Evolutionary conservation across 2,797 vertebrate species (phyloP).

Genomic region (Melanitta fusca): DNA sequence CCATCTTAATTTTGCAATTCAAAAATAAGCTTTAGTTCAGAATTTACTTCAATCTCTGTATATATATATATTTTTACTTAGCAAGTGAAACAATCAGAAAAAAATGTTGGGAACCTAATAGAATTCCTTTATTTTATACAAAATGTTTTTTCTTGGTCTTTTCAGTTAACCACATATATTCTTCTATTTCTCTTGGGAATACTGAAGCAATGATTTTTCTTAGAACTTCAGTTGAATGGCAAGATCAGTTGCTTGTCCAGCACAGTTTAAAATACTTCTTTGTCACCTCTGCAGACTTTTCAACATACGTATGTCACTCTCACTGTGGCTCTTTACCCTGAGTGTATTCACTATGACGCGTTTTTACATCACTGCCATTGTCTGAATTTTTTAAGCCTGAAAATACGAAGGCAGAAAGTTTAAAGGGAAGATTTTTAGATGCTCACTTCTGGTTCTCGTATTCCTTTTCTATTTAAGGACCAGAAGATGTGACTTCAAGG

Average conservation of each 20-base stretch:
- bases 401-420: neutral
- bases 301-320: neutral
- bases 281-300: neutral
- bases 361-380: neutral
- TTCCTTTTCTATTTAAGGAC: neutral
- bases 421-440: neutral
- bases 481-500: neutral
- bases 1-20: neutral
- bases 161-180: neutral
- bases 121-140: neutral
- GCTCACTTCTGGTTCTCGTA: neutral
- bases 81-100: neutral
- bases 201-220: neutral
- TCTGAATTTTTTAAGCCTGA: neutral
- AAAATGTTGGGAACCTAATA: neutral
- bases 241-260: neutral
- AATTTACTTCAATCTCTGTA: neutral
- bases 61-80: neutral
- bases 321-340: neutral
- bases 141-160: neutral
- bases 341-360: neutral
- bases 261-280: neutral
- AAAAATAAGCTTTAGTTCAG: neutral
- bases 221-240: neutral
- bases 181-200: neutral